Percentiles rank a stretch among this genome's conserved stretches.
phyloP scores from a whole-genome alignment of 2,113 vertebrate species.

The Sigmodon hispidus region DNA sequence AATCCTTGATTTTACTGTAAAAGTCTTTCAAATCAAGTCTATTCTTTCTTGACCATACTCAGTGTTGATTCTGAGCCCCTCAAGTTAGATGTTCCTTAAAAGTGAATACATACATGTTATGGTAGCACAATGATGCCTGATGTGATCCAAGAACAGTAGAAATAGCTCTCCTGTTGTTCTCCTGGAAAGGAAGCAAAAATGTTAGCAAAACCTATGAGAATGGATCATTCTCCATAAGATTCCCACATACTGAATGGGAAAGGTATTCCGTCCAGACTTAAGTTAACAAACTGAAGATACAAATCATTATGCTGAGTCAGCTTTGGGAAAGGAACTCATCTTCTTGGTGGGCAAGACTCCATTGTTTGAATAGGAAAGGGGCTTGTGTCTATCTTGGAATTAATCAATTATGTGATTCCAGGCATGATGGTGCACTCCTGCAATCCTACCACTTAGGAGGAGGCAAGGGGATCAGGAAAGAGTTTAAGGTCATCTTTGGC shows the following conservation, averaged over 20 bases:
- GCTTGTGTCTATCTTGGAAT: background rate
- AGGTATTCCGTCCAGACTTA: conserved; percentile 2
- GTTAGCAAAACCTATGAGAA: background rate
- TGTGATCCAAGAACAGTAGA: conserved; percentile 6
- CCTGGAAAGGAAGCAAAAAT: background rate
- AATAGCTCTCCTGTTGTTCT: conserved; percentile 14
- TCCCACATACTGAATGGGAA: background rate
- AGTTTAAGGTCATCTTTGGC: background rate
- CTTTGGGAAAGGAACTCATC: background rate
- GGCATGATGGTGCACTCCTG: background rate
- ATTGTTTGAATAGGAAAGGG: background rate
- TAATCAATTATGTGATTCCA: background rate
- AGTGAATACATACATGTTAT: background rate
- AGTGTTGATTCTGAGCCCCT: background rate
- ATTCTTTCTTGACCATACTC: conserved; percentile 7
- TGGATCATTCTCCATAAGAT: conserved; percentile 5
- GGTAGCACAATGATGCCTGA: background rate
- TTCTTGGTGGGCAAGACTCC: background rate
- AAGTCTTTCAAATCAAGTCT: conserved; percentile 57
- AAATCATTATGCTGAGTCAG: background rate
- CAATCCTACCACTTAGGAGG: background rate
- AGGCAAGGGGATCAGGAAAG: background rate
- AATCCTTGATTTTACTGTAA: conserved; percentile 25
- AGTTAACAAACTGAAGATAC: conserved; percentile 36
- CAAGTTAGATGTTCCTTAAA: conserved; percentile 19